Conservation (phyloP, 2,888 invertebrate genomes). For the Dugesia japonica region DNA sequence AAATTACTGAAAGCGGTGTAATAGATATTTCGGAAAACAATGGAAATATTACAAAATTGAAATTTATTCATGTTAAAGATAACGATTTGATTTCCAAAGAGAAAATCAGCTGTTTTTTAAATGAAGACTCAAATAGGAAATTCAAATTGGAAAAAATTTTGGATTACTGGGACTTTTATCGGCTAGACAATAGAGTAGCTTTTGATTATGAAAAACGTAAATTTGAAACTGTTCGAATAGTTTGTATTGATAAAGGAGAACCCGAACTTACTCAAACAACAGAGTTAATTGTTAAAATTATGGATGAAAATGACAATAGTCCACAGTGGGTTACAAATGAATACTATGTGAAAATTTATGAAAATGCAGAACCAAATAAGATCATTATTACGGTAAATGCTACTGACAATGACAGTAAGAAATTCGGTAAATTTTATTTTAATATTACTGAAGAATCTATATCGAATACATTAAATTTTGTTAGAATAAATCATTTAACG, state of each 20-base stretch:
- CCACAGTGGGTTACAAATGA: conserved; percentile 6
- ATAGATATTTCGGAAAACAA: background rate
- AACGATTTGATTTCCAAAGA: background rate
- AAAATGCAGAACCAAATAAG: background rate
- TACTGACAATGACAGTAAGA: conserved; percentile 14
- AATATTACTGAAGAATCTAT: background rate
- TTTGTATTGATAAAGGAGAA: conserved; percentile 24
- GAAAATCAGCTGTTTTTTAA: background rate
- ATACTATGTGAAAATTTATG: conserved; percentile 17
- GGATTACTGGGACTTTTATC: background rate
- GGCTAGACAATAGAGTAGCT: background rate
- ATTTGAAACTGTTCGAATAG: conserved; percentile 17
- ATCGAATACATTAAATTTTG: background rate
- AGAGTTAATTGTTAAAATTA: background rate
- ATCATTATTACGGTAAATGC: conserved; percentile 7
- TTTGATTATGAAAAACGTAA: conserved; percentile 27
- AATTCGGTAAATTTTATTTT: conserved; percentile 20
- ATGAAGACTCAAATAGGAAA: background rate
- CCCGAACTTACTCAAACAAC: background rate
- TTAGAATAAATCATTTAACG: background rate
- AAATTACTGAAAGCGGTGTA: background rate
- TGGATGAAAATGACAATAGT: conserved; percentile 29
- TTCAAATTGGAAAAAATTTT: background rate
- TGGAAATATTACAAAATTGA: background rate
- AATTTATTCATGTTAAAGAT: background rate